phyloP scores from a whole-genome alignment of 2,888 invertebrate species.

The Mythimna pallens region DNA sequence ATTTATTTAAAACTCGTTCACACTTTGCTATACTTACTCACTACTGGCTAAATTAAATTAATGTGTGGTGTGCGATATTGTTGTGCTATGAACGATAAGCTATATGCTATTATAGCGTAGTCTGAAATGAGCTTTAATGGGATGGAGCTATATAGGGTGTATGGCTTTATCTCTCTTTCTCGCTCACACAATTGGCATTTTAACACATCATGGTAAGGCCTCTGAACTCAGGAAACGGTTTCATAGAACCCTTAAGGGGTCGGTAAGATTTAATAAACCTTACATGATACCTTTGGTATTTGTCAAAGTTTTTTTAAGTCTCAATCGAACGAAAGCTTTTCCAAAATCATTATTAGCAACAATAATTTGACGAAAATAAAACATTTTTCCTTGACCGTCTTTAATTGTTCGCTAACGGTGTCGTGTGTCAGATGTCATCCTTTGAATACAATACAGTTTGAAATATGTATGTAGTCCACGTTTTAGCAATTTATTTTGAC shows the following conservation, averaged over 20 bases:
- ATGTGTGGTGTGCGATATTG: too few species aligned
- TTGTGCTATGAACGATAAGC: too few species aligned
- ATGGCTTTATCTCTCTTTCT: too few species aligned
- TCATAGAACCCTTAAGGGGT: background rate
- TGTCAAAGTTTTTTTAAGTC: background rate
- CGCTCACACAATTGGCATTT: too few species aligned
- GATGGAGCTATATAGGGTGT: too few species aligned
- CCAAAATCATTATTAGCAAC: background rate
- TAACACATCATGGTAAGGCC: too few species aligned
- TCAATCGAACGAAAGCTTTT: background rate
- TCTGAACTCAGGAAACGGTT: background rate
- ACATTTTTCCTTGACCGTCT: slow-evolving; percentile 34
- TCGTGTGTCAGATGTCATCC: slow-evolving; percentile 18
- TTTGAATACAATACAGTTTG: slow-evolving; percentile 34
- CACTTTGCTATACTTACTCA: too few species aligned
- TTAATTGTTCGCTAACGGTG: slow-evolving; percentile 34
- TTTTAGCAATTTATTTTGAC: slow-evolving; percentile 15
- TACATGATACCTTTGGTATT: background rate
- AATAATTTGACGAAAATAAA: background rate
- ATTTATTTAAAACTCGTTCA: too few species aligned
- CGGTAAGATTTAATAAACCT: too few species aligned
- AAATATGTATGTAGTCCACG: background rate
- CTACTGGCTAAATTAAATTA: too few species aligned
- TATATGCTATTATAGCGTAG: too few species aligned
- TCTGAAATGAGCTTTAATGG: too few species aligned